Evolutionary conservation across 2,888 invertebrate genomes (phyloP).

Genomic region (Gortyna flavago): DNA sequence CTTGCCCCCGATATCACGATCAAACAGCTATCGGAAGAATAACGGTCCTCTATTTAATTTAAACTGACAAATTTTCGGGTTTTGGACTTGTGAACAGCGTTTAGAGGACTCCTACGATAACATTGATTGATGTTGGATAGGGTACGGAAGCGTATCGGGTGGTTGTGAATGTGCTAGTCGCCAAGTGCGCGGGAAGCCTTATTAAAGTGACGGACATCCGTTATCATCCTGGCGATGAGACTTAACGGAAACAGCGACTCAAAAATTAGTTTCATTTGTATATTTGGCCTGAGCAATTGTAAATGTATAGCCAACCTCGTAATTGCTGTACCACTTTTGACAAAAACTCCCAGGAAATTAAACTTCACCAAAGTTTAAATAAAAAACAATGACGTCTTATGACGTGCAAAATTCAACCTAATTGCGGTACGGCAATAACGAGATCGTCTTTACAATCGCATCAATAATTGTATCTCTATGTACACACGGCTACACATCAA

Average conservation of each 20-base stretch:
- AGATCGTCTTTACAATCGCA: not conserved
- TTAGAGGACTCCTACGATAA: not conserved
- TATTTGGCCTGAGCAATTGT: not conserved
- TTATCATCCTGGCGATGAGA: not conserved
- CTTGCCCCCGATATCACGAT: too few species aligned
- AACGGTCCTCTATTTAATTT: too few species aligned
- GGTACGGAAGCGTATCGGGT: too few species aligned
- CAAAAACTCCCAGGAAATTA: too few species aligned
- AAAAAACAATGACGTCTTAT: too few species aligned
- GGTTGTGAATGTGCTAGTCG: not conserved
- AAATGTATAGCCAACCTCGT: not conserved
- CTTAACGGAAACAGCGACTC: not conserved
- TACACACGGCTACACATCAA: too few species aligned
- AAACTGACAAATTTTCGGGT: too few species aligned
- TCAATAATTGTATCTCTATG: not conserved
- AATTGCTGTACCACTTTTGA: not conserved
- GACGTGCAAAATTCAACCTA: too few species aligned
- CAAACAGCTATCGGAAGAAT: not conserved
- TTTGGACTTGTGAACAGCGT: not conserved
- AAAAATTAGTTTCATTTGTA: not conserved
- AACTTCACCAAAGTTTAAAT: too few species aligned
- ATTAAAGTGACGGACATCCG: not conserved
- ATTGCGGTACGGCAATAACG: not conserved
- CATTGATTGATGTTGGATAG: too few species aligned
- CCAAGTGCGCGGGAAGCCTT: not conserved